These are phyloP conservation scores for Tipula vernalis DNA, from an alignment of 2,888 invertebrate species.

Conservation along the genomic window DNA sequence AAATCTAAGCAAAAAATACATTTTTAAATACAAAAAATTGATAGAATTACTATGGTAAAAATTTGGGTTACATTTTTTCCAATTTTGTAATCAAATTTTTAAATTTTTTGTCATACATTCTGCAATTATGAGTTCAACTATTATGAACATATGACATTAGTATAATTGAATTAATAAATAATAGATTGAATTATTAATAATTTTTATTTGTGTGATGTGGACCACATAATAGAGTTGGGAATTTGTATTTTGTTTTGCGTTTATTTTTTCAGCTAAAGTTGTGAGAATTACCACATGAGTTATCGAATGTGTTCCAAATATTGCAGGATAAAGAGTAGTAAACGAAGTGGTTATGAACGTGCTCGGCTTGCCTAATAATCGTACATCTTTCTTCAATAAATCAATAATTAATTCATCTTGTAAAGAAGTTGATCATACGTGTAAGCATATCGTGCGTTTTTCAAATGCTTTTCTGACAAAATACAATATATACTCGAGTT, in stretches of 20 bases:
- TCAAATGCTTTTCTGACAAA: no score
- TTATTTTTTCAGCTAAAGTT: no score
- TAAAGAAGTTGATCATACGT: no score
- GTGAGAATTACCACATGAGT: no score
- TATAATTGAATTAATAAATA: not conserved
- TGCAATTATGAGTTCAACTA: not conserved
- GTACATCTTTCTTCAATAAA: no score
- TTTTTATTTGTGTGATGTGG: not conserved
- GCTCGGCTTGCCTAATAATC: no score
- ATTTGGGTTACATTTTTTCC: not conserved
- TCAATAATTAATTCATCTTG: no score
- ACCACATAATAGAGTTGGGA: not conserved
- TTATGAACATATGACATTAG: not conserved
- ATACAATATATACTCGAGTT: no score
- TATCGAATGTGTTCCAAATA: no score
- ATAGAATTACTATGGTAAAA: not conserved
- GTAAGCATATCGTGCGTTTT: no score
- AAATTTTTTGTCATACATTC: not conserved
- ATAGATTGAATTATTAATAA: not conserved
- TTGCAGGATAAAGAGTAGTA: no score
- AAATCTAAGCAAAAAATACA: not conserved
- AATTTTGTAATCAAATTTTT: not conserved
- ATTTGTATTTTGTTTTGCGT: not conserved
- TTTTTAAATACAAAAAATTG: not conserved
- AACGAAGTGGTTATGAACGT: no score